Evolutionary conservation across 2,888 invertebrate species (phyloP).

Genomic region (Melieria omissa): DNA sequence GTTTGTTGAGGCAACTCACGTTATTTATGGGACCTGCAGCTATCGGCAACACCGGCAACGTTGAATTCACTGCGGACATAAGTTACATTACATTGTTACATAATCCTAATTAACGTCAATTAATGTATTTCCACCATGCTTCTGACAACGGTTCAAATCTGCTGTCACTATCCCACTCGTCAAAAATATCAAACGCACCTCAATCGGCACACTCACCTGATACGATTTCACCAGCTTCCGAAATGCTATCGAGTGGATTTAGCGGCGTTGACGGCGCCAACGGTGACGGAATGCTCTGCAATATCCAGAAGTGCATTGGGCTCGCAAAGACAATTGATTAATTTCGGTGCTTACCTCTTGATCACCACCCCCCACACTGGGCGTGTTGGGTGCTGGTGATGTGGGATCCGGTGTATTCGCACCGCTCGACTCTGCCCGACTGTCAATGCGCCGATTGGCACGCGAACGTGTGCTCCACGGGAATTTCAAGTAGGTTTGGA

Average conservation of each 20-base stretch:
- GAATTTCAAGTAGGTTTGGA: constrained; percentile 65
- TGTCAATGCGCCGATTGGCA: constrained; percentile 75
- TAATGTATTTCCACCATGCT: too few relatives aligned
- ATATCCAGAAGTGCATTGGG: constrained; percentile 13
- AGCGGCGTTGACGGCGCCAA: constrained; percentile 56
- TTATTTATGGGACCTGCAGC: constrained; percentile 18
- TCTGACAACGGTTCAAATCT: too few relatives aligned
- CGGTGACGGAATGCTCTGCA: constrained; percentile 64
- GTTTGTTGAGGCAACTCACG: constrained; percentile 47
- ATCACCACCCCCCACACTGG: constrained; percentile 58
- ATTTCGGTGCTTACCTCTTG: constrained; percentile 55
- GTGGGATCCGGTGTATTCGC: constrained; percentile 80
- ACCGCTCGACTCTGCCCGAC: constrained; percentile 76
- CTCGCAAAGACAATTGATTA: background rate
- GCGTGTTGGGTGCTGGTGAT: constrained; percentile 69
- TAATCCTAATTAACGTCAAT: too few relatives aligned
- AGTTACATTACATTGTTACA: too few relatives aligned
- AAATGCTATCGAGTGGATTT: constrained; percentile 55
- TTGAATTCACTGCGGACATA: too few relatives aligned
- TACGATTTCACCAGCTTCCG: constrained; percentile 48
- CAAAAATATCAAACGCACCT: too few relatives aligned
- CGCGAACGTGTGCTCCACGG: constrained; percentile 69
- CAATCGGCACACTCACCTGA: constrained; percentile 41
- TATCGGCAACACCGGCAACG: constrained; percentile 32
- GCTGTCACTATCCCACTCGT: too few relatives aligned